Conservation (phyloP, 2,797 vertebrate genomes). For the Gymnothorax reevesii region DNA sequence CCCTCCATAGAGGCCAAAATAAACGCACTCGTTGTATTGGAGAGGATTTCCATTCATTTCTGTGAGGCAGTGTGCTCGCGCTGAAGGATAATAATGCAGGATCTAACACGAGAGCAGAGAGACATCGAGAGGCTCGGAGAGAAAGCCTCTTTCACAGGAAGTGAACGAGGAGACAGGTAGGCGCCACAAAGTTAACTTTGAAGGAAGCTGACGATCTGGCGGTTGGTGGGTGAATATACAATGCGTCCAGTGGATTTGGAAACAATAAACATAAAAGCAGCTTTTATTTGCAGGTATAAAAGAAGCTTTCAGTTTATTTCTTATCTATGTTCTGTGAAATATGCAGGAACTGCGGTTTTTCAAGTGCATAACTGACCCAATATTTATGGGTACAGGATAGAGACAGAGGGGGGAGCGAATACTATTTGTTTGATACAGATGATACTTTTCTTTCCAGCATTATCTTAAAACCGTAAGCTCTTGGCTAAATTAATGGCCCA, state of each 20-base stretch:
- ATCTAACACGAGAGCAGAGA: constrained; percentile 50
- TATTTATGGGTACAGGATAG: neutral
- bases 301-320: no score
- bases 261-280: no score
- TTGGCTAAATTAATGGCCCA: constrained; percentile 42
- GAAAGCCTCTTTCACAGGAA: constrained; percentile 15
- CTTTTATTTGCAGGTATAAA: no score
- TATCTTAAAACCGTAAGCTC: constrained; percentile 31
- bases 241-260: no score
- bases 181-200: constrained; percentile 33
- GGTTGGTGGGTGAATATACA: neutral
- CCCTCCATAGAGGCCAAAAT: constrained; percentile 42
- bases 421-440: constrained; percentile 6
- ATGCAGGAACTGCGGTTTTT: no score
- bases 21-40: constrained; percentile 39
- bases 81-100: constrained; percentile 47
- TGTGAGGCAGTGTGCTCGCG: constrained; percentile 37
- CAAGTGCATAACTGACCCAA: neutral
- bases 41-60: constrained; percentile 54
- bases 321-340: no score
- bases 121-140: constrained; percentile 41
- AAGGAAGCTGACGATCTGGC: constrained; percentile 40
- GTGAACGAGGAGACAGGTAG: constrained; percentile 17
- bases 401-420: constrained; percentile 11
- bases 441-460: constrained; percentile 11